Evolutionary conservation across 2,888 invertebrate species (phyloP).

Genomic region (Abrostola triplasia): DNA sequence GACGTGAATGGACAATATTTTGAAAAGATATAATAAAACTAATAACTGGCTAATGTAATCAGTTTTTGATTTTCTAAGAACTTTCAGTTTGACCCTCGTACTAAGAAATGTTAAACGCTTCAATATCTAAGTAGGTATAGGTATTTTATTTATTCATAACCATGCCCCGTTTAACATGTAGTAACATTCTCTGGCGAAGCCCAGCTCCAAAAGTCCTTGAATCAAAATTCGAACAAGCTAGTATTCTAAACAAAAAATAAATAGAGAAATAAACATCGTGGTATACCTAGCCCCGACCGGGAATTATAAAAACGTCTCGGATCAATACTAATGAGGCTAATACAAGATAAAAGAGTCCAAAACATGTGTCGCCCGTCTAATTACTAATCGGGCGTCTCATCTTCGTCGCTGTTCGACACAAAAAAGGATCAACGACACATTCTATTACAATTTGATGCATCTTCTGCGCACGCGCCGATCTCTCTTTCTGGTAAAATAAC

Average conservation of each 20-base stretch:
- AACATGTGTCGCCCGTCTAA: conserved; percentile 86
- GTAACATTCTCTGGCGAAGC: not conserved
- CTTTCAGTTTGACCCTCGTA: too few species aligned
- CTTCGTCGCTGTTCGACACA: conserved; percentile 70
- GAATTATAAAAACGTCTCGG: conserved; percentile 69
- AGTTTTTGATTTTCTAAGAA: too few species aligned
- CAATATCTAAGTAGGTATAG: too few species aligned
- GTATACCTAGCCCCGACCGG: conserved; percentile 44
- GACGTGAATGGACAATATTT: too few species aligned
- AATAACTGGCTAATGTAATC: too few species aligned
- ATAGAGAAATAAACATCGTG: conserved; percentile 36
- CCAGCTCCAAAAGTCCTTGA: conserved; percentile 4
- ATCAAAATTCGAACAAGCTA: not conserved
- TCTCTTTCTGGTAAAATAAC: not conserved
- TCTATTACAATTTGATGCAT: conserved; percentile 77
- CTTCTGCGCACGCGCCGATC: conserved; percentile 74
- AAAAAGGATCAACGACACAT: conserved; percentile 80
- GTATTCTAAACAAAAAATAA: conserved; percentile 15
- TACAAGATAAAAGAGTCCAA: conserved; percentile 79
- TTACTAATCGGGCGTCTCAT: conserved; percentile 85
- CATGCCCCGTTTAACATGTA: not conserved
- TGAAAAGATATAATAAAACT: too few species aligned
- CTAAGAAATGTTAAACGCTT: too few species aligned
- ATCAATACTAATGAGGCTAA: conserved; percentile 75
- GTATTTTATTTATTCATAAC: not conserved